phyloP scores from a whole-genome alignment of 2,797 vertebrate genomes.

The Psittacula echo region DNA sequence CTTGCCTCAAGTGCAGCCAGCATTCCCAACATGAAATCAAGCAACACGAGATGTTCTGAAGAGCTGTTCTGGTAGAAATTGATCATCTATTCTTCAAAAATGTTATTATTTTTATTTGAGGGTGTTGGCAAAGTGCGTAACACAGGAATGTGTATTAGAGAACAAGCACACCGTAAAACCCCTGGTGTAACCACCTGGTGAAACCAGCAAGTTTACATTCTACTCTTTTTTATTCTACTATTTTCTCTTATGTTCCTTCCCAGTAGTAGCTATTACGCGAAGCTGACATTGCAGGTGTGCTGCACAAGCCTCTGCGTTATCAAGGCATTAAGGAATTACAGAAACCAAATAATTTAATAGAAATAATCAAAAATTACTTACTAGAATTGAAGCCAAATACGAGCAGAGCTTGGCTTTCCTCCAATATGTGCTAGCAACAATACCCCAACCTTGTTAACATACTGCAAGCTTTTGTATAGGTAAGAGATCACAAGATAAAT shows the following conservation, averaged over 20 bases:
- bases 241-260: background rate
- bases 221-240: background rate
- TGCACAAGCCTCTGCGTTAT: background rate
- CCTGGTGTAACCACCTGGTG: background rate
- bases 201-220: background rate
- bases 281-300: background rate
- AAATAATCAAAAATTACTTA: constrained; percentile 14
- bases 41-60: background rate
- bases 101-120: background rate
- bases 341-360: background rate
- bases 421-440: background rate
- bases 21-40: background rate
- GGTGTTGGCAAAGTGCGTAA: background rate
- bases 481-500: background rate
- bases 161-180: background rate
- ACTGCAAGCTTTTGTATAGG: background rate
- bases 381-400: background rate
- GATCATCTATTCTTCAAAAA: background rate
- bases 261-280: background rate
- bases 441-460: background rate
- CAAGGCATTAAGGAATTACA: background rate
- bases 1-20: background rate
- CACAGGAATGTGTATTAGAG: background rate
- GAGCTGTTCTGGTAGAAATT: background rate
- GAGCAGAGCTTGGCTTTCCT: background rate